Evolutionary conservation across 2,888 invertebrate species (phyloP).

Genomic region (Apodemia hepburni): DNA sequence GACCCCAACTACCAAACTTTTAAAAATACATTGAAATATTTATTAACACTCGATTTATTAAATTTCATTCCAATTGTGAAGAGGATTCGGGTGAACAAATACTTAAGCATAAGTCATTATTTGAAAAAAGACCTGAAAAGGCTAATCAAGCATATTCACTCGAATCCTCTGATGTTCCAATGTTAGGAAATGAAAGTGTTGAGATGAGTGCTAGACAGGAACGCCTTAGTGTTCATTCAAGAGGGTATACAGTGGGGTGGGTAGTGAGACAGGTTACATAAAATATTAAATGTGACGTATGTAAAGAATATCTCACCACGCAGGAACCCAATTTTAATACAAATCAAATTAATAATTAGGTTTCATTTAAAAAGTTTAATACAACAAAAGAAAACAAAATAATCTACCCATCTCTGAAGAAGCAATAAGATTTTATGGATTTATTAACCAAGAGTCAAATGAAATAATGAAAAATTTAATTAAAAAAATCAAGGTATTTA

Average conservation of each 20-base stretch:
- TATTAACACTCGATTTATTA: slow-evolving; percentile 33
- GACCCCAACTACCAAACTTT: too few species aligned
- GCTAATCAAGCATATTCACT: slow-evolving; percentile 18
- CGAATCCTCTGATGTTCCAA: slow-evolving; percentile 13
- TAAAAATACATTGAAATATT: too few species aligned
- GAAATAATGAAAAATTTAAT: slow-evolving; percentile 24
- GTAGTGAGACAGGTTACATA: slow-evolving; percentile 29
- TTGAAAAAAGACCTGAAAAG: neutral
- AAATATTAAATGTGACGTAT: slow-evolving; percentile 25
- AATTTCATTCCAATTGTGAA: slow-evolving; percentile 35
- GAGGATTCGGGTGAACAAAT: slow-evolving; percentile 28
- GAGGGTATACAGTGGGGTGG: slow-evolving; percentile 32
- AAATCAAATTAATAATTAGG: slow-evolving; percentile 25
- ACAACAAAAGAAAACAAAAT: slow-evolving; percentile 25
- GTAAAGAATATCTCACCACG: slow-evolving; percentile 19
- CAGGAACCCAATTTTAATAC: neutral
- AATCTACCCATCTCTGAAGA: slow-evolving; percentile 30
- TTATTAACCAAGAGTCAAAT: slow-evolving; percentile 25
- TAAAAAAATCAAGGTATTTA: slow-evolving; percentile 27
- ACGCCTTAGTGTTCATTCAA: slow-evolving; percentile 31
- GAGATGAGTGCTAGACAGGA: slow-evolving; percentile 21
- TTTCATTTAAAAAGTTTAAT: slow-evolving; percentile 28
- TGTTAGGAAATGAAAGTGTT: neutral
- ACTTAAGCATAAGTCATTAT: slow-evolving; percentile 8
- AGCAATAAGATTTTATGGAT: slow-evolving; percentile 29